Base-by-base conservation (phyloP, 2,113 vertebrate species). In the Scomber japonicus region DNA sequence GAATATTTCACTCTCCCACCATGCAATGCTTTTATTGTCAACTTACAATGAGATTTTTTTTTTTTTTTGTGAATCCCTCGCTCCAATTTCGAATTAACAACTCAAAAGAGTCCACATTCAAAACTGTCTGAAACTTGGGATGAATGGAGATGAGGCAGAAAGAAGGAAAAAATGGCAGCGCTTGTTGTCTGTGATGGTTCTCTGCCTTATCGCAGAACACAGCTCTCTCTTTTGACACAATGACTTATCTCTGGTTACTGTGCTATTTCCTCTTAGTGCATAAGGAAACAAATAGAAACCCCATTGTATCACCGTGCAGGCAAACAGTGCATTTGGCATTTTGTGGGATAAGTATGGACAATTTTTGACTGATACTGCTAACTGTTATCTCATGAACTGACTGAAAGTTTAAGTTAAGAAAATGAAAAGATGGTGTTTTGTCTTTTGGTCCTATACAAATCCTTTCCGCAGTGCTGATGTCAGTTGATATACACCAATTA, bases 141-240 rank as follows among this genome's bases (percentile, higher is more conserved):
- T 69, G 56, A 59, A 79, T 55, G 3, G 51, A 82, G 46, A 80
- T 78, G 73, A 75, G 74, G 80, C 45, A 64, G 53, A 49, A 78
- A 65, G 49, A 35, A 59, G 45, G 49, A 15, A 51, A 46, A 72
- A 87, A 82, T 24, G 21, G 40, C 45, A 62, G 16, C 66, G 19
- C 40, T 66, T 56, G 40, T 49, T 40, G 50, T 65, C 30, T 75
- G 65, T 62, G 65, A 83, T 81, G 71, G 21, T 81, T 54, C 44
- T 78, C 31, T 17, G 84, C 50, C 92, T 92, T 90, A 94, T 94
- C 85, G 17, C 56, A 60, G 74, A 83, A 69, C 17, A 85, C 89
- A 93, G 87, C 83, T 72, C 57, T 74, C 69, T 83, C 53, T 81
- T 93, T 85, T 78, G 78, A 86, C 55, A 64, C 24, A n/a, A 69